phyloP scores from a whole-genome alignment of 2,113 vertebrate species.

The Rana temporaria region DNA sequence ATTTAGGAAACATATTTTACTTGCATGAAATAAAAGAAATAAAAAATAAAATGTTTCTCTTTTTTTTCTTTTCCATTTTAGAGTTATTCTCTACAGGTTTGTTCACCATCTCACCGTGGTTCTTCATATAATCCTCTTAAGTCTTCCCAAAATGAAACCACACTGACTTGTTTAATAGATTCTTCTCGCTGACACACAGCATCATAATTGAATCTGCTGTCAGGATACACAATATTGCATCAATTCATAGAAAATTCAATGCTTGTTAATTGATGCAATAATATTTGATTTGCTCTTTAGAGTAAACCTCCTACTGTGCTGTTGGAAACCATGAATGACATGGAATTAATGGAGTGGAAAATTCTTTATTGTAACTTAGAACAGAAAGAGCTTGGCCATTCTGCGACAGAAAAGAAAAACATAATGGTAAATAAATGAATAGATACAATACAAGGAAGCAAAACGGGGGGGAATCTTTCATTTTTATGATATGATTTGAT shows the following conservation, averaged over 20 bases:
- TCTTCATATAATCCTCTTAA: background rate
- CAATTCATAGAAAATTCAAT: slow-evolving; percentile 10
- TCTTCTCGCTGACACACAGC: background rate
- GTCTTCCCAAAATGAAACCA: background rate
- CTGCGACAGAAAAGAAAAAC: background rate
- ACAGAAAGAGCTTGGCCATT: background rate
- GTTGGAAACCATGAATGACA: slow-evolving; percentile 27
- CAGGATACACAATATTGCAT: slow-evolving; percentile 5
- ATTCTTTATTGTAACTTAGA: slow-evolving; percentile 34
- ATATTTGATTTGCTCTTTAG: slow-evolving; percentile 35
- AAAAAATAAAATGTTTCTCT: too few species aligned
- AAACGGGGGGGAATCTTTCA: too few species aligned
- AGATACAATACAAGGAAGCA: too few species aligned
- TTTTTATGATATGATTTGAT: too few species aligned
- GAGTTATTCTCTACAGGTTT: too few species aligned
- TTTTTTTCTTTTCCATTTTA: too few species aligned
- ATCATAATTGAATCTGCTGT: slow-evolving; percentile 30
- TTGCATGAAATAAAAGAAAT: too few species aligned
- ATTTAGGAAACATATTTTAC: too few species aligned
- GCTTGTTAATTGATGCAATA: slow-evolving; percentile 40
- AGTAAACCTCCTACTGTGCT: slow-evolving; percentile 21
- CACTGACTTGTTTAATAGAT: background rate
- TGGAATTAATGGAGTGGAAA: slow-evolving; percentile 46
- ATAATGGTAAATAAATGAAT: too few species aligned
- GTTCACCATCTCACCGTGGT: too few species aligned